Base-by-base conservation (phyloP, 2,113 vertebrate species). In the Deroptyus accipitrinus region DNA sequence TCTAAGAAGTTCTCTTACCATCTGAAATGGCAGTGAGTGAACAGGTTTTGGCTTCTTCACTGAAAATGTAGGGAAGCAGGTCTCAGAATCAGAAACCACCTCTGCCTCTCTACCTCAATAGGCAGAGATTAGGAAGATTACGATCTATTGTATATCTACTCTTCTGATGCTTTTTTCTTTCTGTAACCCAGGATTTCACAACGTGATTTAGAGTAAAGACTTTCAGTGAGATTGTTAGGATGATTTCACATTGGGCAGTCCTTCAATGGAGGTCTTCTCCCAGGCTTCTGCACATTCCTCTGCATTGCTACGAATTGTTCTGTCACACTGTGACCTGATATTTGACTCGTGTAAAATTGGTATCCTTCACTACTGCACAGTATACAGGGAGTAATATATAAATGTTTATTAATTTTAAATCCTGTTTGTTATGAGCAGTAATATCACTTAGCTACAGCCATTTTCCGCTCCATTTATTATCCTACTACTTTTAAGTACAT, bases 401-500 rank as follows among this genome's bases (percentile, higher is more conserved):
- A 74, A 76, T 95, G 66, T 95, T 98, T 96, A 95, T 95, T 97
- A 96, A 96, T 94, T 97, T 96, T 57, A 91, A 90, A 95, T 91
- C 52, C 33, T 90, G 51, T 80, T 95, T 97, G 75, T n/a, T 94
- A 37, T 91, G 75, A 97, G 59, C 52, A 95, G 73, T 80, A 75
- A 77, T 91, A 92, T 94, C 89, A 87, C 55, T 96, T 94, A 94
- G 79, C 73, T 83, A 82, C 69, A 94, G 55, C 94, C 6, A 94
- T 94, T 98, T 98, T 97, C 92, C 79, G 94, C 94, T 95, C 95
- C 72, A 94, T 92, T 97, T 93, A 24, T 19, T 89, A 83, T 64
- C 33, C 46, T 87, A 52, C 83, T 95, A 86, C 95, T 97, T 97
- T 97, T 95, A 92, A 69, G 35, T 97, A 61, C 68, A 72, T 92